phyloP scores from a whole-genome alignment of 2,888 invertebrate species.

The Gandaritis pyraliata region DNA sequence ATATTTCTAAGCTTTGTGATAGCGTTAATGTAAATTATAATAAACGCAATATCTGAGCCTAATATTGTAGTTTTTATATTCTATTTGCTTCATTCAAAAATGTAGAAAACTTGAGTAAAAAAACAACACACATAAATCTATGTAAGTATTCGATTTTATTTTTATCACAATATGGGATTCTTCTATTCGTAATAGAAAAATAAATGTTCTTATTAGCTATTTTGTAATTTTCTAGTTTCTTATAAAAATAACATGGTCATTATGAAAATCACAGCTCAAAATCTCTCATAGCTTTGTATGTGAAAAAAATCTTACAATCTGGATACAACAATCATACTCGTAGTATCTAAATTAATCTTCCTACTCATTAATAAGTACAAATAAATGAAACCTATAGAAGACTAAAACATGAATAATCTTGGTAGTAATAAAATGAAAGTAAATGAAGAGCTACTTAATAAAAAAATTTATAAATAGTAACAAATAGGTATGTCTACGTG shows the following conservation, averaged over 20 bases:
- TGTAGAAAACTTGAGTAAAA: background rate
- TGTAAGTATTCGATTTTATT: conserved; percentile 30
- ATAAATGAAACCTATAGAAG: background rate
- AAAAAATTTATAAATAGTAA: too few relatives aligned
- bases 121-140: background rate
- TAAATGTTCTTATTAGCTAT: conserved; percentile 31
- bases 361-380: background rate
- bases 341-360: background rate
- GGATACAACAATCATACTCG: conserved; percentile 1
- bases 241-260: conserved; percentile 31
- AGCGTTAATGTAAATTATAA: too few relatives aligned
- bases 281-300: conserved; percentile 31
- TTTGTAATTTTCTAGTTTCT: conserved; percentile 21
- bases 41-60: too few relatives aligned
- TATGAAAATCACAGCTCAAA: conserved; percentile 41
- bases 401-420: too few relatives aligned
- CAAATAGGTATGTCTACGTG: too few relatives aligned
- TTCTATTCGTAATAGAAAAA: conserved; percentile 40
- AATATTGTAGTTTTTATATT: too few relatives aligned
- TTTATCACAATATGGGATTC: conserved; percentile 40
- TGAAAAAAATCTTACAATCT: conserved; percentile 1
- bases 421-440: too few relatives aligned
- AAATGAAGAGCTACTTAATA: too few relatives aligned
- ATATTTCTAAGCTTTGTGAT: too few relatives aligned
- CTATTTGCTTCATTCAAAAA: too few relatives aligned